Percentiles rank a stretch among this genome's conserved stretches.
These are phyloP conservation scores for Smutsia temminckii DNA, from an alignment of 2,797 vertebrate species.

Conservation along the genomic window DNA sequence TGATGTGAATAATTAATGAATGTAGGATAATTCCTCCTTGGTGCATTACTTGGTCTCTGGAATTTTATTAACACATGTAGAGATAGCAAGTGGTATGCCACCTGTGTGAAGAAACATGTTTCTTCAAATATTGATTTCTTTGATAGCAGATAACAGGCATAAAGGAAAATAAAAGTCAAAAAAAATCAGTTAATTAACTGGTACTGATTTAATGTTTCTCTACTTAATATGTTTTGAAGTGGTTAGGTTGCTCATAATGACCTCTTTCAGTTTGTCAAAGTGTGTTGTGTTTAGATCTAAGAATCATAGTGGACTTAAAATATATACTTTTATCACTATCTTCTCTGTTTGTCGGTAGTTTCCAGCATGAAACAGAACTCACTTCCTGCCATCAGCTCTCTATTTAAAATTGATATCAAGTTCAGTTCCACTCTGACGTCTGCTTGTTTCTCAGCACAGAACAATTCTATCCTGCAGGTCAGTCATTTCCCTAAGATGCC, in stretches of 20 bases:
- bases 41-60: not conserved
- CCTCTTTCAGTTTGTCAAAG: slow-evolving; percentile 7
- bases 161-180: not conserved
- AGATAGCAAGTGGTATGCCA: not conserved
- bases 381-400: slow-evolving; percentile 66
- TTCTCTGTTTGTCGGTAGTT: slow-evolving; percentile 46
- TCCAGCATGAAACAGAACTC: slow-evolving; percentile 26
- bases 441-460: slow-evolving; percentile 46
- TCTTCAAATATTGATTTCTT: not conserved
- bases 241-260: not conserved
- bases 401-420: slow-evolving; percentile 54
- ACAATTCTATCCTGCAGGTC: not conserved
- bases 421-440: slow-evolving; percentile 39
- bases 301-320: not conserved
- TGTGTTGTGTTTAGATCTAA: slow-evolving; percentile 26
- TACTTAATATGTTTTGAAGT: not conserved
- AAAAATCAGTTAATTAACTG: not conserved
- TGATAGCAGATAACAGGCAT: not conserved
- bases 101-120: not conserved
- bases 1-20: not conserved
- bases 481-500: not conserved
- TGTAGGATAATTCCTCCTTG: not conserved
- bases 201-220: not conserved
- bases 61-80: not conserved
- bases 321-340: not conserved